Evolutionary conservation across 2,113 vertebrate species (phyloP).

Genomic region (Loxodonta africana): DNA sequence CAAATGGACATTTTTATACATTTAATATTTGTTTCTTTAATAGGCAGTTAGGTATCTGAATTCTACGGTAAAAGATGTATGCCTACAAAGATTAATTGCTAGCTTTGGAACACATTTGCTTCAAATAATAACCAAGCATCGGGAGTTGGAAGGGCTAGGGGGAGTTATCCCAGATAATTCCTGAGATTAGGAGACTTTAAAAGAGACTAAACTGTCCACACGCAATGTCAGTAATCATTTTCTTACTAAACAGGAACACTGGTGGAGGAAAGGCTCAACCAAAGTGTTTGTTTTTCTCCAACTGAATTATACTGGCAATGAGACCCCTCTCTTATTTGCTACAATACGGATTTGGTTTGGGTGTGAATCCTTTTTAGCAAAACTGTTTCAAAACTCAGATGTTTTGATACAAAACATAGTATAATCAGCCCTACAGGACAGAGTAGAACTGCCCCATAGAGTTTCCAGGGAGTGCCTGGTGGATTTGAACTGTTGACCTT

Average conservation of each 20-base stretch:
- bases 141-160: not conserved
- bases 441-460: too few relatives aligned
- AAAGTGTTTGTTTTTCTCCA: not conserved
- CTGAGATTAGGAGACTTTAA: conserved; percentile 32
- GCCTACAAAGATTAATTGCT: conserved; percentile 38
- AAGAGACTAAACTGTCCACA: not conserved
- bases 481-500: too few relatives aligned
- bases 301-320: not conserved
- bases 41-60: conserved; percentile 59
- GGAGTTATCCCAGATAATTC: conserved; percentile 11
- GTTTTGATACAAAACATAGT: not conserved
- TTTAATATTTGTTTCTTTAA: conserved; percentile 62
- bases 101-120: conserved; percentile 29
- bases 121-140: not conserved
- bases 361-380: not conserved
- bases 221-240: not conserved
- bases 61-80: conserved; percentile 24
- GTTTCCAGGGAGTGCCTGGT: too few relatives aligned
- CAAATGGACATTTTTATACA: conserved; percentile 27
- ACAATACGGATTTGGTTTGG: not conserved
- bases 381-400: conserved; percentile 14
- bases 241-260: not conserved
- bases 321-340: not conserved
- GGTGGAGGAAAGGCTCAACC: not conserved
- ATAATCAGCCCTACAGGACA: too few relatives aligned